Conservation (phyloP, 2,888 invertebrate genomes). For the Eledona agricola region DNA sequence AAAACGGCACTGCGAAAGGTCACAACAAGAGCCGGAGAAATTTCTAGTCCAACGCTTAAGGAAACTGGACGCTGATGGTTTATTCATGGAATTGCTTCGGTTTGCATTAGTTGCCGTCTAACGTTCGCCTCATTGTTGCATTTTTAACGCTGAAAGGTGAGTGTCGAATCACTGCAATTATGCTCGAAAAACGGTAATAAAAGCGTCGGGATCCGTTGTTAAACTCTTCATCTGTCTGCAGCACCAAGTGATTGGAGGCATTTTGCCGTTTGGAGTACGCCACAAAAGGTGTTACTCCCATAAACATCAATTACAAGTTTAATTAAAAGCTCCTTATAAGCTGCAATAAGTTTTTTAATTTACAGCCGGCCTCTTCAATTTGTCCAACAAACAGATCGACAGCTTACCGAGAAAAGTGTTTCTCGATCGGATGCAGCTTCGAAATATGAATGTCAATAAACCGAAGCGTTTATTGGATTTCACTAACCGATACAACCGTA, state of each 20-base stretch:
- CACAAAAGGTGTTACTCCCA: slow-evolving; percentile 24
- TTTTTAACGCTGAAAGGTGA: background rate
- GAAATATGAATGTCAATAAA: slow-evolving; percentile 30
- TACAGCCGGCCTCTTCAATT: slow-evolving; percentile 5
- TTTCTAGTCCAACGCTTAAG: slow-evolving; percentile 9
- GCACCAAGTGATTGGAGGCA: slow-evolving; percentile 11
- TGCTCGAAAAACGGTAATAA: slow-evolving; percentile 6
- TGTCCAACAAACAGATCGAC: slow-evolving; percentile 4
- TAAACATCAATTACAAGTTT: slow-evolving; percentile 20
- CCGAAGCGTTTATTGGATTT: slow-evolving; percentile 24
- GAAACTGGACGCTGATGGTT: slow-evolving; percentile 24
- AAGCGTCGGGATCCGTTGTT: slow-evolving; percentile 4
- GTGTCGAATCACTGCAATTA: slow-evolving; percentile 7
- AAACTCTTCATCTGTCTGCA: slow-evolving; percentile 17
- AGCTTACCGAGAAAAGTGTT: slow-evolving; percentile 6
- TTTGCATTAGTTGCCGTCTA: slow-evolving; percentile 2
- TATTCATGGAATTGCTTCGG: slow-evolving; percentile 20
- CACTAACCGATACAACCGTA: slow-evolving; percentile 14
- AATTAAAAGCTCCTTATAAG: slow-evolving; percentile 25
- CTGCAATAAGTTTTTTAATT: slow-evolving; percentile 17
- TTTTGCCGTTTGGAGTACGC: slow-evolving; percentile 18
- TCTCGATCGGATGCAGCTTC: slow-evolving; percentile 12
- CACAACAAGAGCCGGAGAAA: slow-evolving; percentile 7
- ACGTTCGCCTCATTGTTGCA: background rate
- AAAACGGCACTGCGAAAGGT: slow-evolving; percentile 3